Conservation (phyloP, 2,797 vertebrate species). For the Sebastes minor region DNA sequence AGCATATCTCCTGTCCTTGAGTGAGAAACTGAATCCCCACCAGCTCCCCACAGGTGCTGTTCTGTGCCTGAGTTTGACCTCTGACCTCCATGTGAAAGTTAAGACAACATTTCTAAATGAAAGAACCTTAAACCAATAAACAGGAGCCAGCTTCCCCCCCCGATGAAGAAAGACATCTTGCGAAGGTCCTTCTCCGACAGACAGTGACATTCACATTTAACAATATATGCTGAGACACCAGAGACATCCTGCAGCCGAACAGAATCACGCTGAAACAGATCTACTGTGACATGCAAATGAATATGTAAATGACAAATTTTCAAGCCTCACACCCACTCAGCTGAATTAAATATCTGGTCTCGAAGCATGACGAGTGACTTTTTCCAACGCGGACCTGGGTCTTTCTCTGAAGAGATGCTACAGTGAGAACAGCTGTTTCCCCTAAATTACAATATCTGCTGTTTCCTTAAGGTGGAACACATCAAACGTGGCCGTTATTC, state of each 20-base stretch:
- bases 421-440: constrained; percentile 5
- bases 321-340: constrained; percentile 28
- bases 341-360: constrained; percentile 43
- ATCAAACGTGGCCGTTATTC: neutral
- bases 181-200: constrained; percentile 5
- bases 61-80: neutral
- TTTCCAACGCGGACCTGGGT: neutral
- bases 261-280: constrained; percentile 54
- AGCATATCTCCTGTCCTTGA: neutral
- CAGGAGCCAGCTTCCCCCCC: neutral
- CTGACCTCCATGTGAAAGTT: neutral
- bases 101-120: neutral
- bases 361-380: constrained; percentile 28
- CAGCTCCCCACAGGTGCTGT: neutral
- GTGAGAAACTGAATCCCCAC: neutral
- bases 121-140: neutral
- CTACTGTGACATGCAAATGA: constrained; percentile 54
- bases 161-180: neutral
- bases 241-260: constrained; percentile 17
- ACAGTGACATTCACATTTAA: constrained; percentile 39
- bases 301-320: constrained; percentile 55
- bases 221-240: constrained; percentile 37
- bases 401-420: constrained; percentile 1
- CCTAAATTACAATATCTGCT: neutral
- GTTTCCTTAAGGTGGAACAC: neutral